A percentile compares a stretch with the other conserved stretches of the same genome.
phyloP scores from a whole-genome alignment of 2,113 vertebrate species.

The Cottus gobio region DNA sequence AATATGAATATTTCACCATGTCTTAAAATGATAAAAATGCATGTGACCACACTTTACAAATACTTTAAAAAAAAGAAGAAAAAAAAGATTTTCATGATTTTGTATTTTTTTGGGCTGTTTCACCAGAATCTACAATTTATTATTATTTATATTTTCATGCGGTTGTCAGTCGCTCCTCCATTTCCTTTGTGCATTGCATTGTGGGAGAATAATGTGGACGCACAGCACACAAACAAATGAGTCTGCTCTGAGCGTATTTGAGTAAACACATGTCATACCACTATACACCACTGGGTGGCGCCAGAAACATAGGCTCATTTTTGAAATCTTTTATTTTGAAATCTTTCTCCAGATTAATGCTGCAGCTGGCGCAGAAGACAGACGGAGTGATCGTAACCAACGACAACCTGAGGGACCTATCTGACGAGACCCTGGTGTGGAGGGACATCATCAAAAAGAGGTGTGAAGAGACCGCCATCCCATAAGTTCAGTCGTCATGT shows the following conservation, averaged over 20 bases:
- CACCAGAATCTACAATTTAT: not conserved
- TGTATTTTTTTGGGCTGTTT: not conserved
- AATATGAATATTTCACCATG: too few species aligned
- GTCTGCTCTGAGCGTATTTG: not conserved
- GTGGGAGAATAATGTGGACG: not conserved
- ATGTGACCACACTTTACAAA: too few species aligned
- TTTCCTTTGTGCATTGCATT: slow-evolving; percentile 3
- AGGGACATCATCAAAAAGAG: slow-evolving; percentile 90
- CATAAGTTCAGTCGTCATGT: too few species aligned
- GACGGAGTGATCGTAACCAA: slow-evolving; percentile 91
- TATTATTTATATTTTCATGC: not conserved
- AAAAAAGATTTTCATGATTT: too few species aligned
- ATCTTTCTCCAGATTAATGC: slow-evolving; percentile 84
- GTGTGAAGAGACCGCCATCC: slow-evolving; percentile 75
- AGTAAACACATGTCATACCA: not conserved
- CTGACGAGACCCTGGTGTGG: slow-evolving; percentile 85
- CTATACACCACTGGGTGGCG: not conserved
- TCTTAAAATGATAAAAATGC: too few species aligned
- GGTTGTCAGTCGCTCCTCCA: not conserved
- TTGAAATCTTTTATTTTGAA: not conserved
- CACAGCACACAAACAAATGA: not conserved
- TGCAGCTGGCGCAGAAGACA: slow-evolving; percentile 85
- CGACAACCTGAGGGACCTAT: slow-evolving; percentile 91
- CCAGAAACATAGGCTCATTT: not conserved
- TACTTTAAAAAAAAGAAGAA: too few species aligned